Base-by-base conservation (phyloP, 2,797 vertebrate species). In the Lepilemur septentrionalis region DNA sequence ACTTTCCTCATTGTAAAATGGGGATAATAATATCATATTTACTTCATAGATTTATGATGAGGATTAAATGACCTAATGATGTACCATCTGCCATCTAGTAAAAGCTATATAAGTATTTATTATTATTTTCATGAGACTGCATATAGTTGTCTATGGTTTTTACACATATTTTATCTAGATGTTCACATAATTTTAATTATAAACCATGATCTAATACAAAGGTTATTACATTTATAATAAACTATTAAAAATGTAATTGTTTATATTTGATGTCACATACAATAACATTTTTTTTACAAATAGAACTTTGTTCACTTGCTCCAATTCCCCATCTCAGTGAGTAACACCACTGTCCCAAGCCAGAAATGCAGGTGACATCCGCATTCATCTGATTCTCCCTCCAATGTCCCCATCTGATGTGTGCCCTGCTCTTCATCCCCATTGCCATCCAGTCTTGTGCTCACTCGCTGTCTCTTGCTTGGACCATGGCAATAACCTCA, bases 371-470 rank as follows among this genome's bases (percentile, higher is more conserved):
- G n/a, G 69, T 9, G 25, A 59, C 8, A 4, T 38, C 32, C 38
- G 1, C 0, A 0, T 22, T 11, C 63, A 1, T 38, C 3, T 3
- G 17, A 28, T 4, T 32, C 61, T 85, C 35, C 32, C 52, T 63
- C 28, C 9, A 25, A 69, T 63, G 30, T 18, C 35, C 59, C 14
- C 23, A 4, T 17, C 65, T 6, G 17, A 2, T 2, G 43, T 41
- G 67, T 7, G 3, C 12, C 41, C 81, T n/a, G 5, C 3, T 17
- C 32, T 65, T 17, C 2, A 14, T 46, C 1, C 17, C 9, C 17
- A 0, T 57, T 25, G 2, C 43, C 48, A n/a, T 2, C 14, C 30
- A 14, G 3, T 7, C 69, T 13, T 48, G 46, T 12, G 15, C 65
- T 23, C 65, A 4, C 52, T 46, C 0, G 1, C 17, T 22, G 0